Base-by-base conservation (phyloP, 1,140 invertebrate genomes). In the Orussus abietinus region DNA sequence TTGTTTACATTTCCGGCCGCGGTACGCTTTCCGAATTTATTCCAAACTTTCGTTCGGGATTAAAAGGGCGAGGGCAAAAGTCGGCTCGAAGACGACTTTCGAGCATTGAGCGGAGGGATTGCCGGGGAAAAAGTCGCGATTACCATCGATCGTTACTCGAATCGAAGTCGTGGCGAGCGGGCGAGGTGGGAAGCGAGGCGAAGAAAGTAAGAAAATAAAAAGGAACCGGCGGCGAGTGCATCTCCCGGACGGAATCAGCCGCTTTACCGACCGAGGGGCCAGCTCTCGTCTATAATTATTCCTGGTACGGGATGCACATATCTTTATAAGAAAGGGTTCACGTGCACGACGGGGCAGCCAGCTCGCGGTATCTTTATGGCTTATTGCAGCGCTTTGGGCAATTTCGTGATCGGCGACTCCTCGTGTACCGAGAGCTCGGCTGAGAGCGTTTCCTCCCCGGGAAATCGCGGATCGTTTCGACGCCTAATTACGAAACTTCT, bases 311-410 rank as follows among this genome's bases (percentile, higher is more conserved):
- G 51, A 54, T 60, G 50, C 53, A 57, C 49, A 54, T 53, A 61
- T 59, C 53, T 64, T 57, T 53, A 50, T 48, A 47, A 52, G 47
- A 45, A 54, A 55, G 58, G 57, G 52, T 62, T 59, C 43, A 47
- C 50, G 53, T 51, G 52, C 50, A 52, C 47, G 57, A 60, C 48
- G 45, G 53, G 52, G 49, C 55, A 57, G 57, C 51, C 51, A 49
- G 30, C 42, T 12, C n/a, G 41, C 45, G 49, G 47, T 60, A 64
- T 64, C 62, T 64, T 64, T 62, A 64, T 62, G 53, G 57, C 52
- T 57, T 55, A 55, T 55, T 58, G 49, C 59, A 57, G 38, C 55
- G 62, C 62, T 62, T 59, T 60, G 48, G 62, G 62, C 62, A 59
- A 55, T 60, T 60, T 60, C 52, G 51, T 58, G 55, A 58, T 62